These are phyloP conservation scores for Dynastes hyllus DNA, from an alignment of 2,888 invertebrate species.

Conservation along the genomic window DNA sequence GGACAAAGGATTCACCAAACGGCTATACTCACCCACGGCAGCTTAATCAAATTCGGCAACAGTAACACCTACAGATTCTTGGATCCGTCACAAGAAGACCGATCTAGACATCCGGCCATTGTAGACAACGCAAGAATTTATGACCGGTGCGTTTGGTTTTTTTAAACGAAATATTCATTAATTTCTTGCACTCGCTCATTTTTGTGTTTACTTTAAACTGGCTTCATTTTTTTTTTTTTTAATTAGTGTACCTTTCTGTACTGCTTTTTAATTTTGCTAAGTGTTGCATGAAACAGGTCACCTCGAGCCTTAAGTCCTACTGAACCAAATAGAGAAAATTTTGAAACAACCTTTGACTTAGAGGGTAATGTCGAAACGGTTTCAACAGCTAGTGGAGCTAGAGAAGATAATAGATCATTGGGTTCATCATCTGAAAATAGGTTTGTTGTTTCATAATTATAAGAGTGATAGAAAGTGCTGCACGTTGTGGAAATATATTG, in stretches of 20 bases:
- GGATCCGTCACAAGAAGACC: constrained; percentile 87
- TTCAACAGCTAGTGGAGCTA: constrained; percentile 87
- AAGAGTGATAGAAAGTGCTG: not conserved
- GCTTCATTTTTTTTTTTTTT: constrained; percentile 51
- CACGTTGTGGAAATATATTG: not conserved
- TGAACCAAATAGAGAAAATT: constrained; percentile 80
- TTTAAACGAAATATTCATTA: constrained; percentile 23
- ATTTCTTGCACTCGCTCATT: constrained; percentile 9
- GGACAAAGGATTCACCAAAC: constrained; percentile 94
- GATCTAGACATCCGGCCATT: constrained; percentile 82
- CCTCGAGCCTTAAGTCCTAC: constrained; percentile 70
- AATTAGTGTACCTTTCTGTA: constrained; percentile 53
- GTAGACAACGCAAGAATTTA: constrained; percentile 69
- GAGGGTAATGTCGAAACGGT: constrained; percentile 95
- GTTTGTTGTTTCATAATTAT: constrained; percentile 72
- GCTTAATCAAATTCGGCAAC: constrained; percentile 88
- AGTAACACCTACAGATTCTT: constrained; percentile 90
- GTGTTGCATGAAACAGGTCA: constrained; percentile 63
- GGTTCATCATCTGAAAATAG: constrained; percentile 87
- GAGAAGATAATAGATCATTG: constrained; percentile 75
- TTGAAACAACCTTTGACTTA: constrained; percentile 90
- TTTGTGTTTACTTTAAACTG: constrained; percentile 45
- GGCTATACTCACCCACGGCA: constrained; percentile 90
- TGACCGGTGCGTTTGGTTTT: constrained; percentile 78
- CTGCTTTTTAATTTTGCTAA: constrained; percentile 57